phyloP scores from a whole-genome alignment of 2,797 vertebrate genomes.

The Spheniscus humboldti region DNA sequence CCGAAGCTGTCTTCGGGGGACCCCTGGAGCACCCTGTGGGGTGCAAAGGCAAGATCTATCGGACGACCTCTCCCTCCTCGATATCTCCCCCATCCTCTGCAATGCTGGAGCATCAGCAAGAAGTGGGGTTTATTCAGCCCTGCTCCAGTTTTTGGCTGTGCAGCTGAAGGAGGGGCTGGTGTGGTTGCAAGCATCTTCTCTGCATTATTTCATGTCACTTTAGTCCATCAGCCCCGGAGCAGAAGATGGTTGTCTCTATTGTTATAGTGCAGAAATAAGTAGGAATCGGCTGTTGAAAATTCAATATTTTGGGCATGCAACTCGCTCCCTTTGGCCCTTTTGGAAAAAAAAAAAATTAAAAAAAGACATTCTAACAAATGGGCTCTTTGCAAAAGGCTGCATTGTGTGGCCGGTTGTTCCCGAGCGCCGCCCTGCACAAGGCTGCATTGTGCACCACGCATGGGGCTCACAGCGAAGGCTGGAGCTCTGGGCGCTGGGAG shows the following conservation, averaged over 20 bases:
- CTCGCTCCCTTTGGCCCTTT: neutral
- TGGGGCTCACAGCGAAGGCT: neutral
- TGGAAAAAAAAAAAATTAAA: no score
- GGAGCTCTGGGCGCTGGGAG: neutral
- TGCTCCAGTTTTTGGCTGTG: neutral
- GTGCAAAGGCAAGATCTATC: neutral
- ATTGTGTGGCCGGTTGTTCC: neutral
- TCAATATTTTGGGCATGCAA: neutral
- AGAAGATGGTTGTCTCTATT: neutral
- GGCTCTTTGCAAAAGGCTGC: constrained; percentile 27
- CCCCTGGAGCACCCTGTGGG: neutral
- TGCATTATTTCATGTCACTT: neutral
- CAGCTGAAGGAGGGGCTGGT: neutral
- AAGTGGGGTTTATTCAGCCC: neutral
- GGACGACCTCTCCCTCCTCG: neutral
- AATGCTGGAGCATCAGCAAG: neutral
- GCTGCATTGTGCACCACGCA: neutral
- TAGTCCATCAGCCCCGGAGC: neutral
- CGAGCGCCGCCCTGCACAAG: neutral
- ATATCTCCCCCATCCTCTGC: neutral
- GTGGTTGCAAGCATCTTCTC: neutral
- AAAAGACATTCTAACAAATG: neutral
- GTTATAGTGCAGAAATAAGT: neutral
- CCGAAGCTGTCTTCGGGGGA: neutral
- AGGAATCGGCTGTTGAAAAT: neutral